Percentiles rank a stretch among this genome's conserved stretches.
phyloP scores from a whole-genome alignment of 2,113 vertebrate species.

The Colistium nudipinnis region DNA sequence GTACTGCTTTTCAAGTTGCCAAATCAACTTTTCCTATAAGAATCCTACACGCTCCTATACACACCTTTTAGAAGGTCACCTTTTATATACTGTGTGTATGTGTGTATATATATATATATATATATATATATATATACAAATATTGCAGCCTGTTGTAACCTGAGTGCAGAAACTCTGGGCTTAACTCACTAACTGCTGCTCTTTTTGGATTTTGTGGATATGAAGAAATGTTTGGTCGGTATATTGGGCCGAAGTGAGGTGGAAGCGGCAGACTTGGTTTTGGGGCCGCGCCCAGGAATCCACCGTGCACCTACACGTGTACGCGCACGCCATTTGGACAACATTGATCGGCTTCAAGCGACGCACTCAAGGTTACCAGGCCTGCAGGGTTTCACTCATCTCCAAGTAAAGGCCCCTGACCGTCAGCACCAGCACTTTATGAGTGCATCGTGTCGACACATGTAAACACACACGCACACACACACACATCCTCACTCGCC shows the following conservation, averaged over 20 bases:
- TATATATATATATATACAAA: neutral
- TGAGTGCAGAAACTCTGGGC: neutral
- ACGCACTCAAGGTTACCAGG: slow-evolving; percentile 65
- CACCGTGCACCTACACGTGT: slow-evolving; percentile 13
- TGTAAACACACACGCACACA: slow-evolving; percentile 9
- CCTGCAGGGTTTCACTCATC: slow-evolving; percentile 54
- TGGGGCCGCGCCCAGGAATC: neutral
- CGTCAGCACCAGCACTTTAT: slow-evolving; percentile 60
- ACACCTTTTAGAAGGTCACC: neutral
- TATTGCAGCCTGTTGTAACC: neutral
- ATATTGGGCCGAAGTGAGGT: neutral
- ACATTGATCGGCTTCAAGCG: neutral
- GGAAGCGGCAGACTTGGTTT: neutral
- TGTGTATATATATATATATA: neutral
- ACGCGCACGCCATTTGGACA: neutral
- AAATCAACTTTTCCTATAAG: neutral
- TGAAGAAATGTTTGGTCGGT: neutral
- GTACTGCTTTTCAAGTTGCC: neutral
- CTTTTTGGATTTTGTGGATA: neutral
- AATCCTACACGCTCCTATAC: neutral
- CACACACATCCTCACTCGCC: slow-evolving; percentile 1
- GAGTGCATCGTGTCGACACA: slow-evolving; percentile 31
- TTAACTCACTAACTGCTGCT: neutral
- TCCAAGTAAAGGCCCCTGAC: slow-evolving; percentile 59
- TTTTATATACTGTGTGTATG: too few relatives aligned